Conservation (phyloP, 30 jellyfish, hydroid and myxozoan species). For the Mastigias papua region DNA sequence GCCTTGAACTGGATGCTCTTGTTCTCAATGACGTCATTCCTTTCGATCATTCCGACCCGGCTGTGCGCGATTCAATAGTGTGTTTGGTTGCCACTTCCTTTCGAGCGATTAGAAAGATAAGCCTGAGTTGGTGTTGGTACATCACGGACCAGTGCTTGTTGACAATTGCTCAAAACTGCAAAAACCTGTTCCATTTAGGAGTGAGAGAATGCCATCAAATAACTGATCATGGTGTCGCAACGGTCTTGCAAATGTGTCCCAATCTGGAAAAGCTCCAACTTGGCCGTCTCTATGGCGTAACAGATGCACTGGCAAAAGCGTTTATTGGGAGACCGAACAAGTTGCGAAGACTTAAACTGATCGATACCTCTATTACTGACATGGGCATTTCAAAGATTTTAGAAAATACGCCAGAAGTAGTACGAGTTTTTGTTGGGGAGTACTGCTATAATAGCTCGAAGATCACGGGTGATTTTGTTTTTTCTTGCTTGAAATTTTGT, state of each 20-base stretch:
- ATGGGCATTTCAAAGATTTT: slow-evolving; percentile 22
- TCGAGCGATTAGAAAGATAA: slow-evolving; percentile 18
- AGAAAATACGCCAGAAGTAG: slow-evolving; percentile 20
- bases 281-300: slow-evolving; percentile 62
- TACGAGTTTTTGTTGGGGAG: slow-evolving; percentile 36
- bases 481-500: slow-evolving; percentile 35
- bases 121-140: slow-evolving; percentile 64
- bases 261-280: slow-evolving; percentile 32
- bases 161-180: slow-evolving; percentile 51
- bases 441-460: slow-evolving; percentile 41
- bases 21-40: slow-evolving; percentile 45
- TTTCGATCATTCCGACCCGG: slow-evolving; percentile 33
- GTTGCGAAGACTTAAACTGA: slow-evolving; percentile 6
- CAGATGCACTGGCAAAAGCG: slow-evolving; percentile 39
- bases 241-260: slow-evolving; percentile 26
- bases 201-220: slow-evolving; percentile 49
- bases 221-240: slow-evolving; percentile 34
- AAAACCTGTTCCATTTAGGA: slow-evolving; percentile 39
- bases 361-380: slow-evolving; percentile 40
- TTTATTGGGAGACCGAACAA: neutral
- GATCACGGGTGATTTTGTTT: slow-evolving; percentile 22
- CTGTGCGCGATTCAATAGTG: slow-evolving; percentile 13
- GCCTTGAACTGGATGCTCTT: slow-evolving; percentile 1
- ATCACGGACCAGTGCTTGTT: slow-evolving; percentile 36
- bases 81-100: slow-evolving; percentile 9